Evolutionary conservation across 2,797 vertebrate genomes (phyloP), one percentile per base, ranked within the genome.

Genomic region (Acanthornis magna): DNA sequence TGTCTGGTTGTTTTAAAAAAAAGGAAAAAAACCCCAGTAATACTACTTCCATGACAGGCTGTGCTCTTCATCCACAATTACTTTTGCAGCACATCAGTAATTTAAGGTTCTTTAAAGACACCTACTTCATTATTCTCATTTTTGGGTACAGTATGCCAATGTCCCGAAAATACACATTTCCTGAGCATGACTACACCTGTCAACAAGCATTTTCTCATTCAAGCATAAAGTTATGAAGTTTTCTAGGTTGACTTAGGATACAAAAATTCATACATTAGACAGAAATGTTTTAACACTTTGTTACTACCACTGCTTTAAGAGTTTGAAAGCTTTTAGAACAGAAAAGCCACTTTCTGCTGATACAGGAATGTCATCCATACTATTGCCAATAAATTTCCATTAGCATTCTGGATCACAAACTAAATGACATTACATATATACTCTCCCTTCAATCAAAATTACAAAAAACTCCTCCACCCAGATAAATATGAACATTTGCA

Each of bases 101-200:
- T 22, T 15, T 23, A 55, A 74, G 11, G 16, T 26, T 71, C 34
- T 72, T 47, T 57, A 55, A 45, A 91, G 38, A 86, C 45, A 61
- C 5, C 30, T 18, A 5, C 26, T 77, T 65, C 20, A 58, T 85
- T 68, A 30, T 27, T 93, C 73, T 70, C 53, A 32, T 27, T 79
- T 70, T 62, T 47, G 32, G 20, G 43, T 84, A 65, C n/a, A 82
- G 50, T 26, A 80, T 8, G 16, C 53, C 42, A 48, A 8, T 77
- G 51, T 92, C 91, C 79, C 91, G 92, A 83, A 95, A 90, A 67
- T n/a, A 76, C 23, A 74, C 45, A 45, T 83, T 83, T 91, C 88
- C 81, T 47, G 57, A 87, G 86, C 90, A 55, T 81, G 85, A 92
- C 76, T 77, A 86, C 67, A 93, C 77, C 32, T 53, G 88, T 55